Base-by-base conservation (phyloP, 2,113 vertebrate species). In the Promerops cafer region DNA sequence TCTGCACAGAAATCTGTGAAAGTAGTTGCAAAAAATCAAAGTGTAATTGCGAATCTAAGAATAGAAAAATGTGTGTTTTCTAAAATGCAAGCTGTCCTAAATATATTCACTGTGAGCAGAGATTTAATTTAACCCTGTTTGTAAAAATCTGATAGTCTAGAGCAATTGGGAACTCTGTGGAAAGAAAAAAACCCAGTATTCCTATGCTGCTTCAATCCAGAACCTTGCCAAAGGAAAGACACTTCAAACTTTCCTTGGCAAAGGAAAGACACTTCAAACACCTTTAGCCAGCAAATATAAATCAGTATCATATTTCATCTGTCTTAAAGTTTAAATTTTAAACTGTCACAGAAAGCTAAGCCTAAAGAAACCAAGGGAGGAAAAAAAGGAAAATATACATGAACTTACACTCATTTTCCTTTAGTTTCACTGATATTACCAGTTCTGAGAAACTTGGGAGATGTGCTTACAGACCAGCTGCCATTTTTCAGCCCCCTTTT, bases 61-160 rank as follows among this genome's bases (percentile, higher is more conserved):
- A 93, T 49, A 60, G 54, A 89, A 92, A 94, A 93, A 89, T 37
- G 17, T 44, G 31, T 23, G 42, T 75, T 90, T 91, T 82, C 72
- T 83, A n/a, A 92, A 89, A 79, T 33, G 91, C 44, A 87, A 91
- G 66, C 37, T 93, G 70, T 71, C 56, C 52, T 87, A 89, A 93
- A 87, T 61, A 81, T 39, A 93, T 87, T 74, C 86, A 78, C 30
- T 57, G 52, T 50, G 57, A 95, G 69, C 75, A 83, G 63, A 92
- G 17, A 92, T 89, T 95, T 90, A 74, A 59, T 87, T 74, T 68
- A 93, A 66, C 14, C 15, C 18, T 21, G 52, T 85, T 63, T 69
- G 82, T 78, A 85, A 95, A 93, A 80, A 70, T 57, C 47, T 35
- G 40, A 57, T 71, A 37, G 16, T 65, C 37, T 28, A 82, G 50